phyloP scores from a whole-genome alignment of 2,113 vertebrate genomes.

The Hirundichthys speculiger region DNA sequence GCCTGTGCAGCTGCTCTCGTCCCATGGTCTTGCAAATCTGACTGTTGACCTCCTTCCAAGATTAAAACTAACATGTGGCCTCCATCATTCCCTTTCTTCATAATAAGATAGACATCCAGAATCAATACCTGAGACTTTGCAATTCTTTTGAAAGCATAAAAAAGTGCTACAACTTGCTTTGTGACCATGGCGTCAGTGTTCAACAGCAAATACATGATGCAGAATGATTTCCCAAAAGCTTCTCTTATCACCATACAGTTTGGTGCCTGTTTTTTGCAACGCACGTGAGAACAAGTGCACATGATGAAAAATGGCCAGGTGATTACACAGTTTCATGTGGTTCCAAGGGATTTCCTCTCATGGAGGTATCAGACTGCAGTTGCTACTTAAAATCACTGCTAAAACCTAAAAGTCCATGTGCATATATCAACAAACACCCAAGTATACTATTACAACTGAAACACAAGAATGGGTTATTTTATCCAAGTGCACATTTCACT shows the following conservation, averaged over 20 bases:
- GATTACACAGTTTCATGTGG: neutral
- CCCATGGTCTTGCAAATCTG: neutral
- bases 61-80: neutral
- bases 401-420: too few relatives aligned
- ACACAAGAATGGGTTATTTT: too few relatives aligned
- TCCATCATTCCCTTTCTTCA: neutral
- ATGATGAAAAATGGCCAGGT: slow-evolving; percentile 12
- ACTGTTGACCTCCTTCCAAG: neutral
- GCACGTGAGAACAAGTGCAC: slow-evolving; percentile 21
- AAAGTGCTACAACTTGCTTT: too few relatives aligned
- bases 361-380: too few relatives aligned
- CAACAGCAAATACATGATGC: slow-evolving; percentile 7
- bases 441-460: too few relatives aligned
- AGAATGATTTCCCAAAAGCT: slow-evolving; percentile 5
- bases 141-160: neutral
- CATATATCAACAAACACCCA: too few relatives aligned
- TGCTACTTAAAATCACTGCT: too few relatives aligned
- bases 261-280: slow-evolving; percentile 19
- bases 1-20: slow-evolving; percentile 31
- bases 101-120: neutral
- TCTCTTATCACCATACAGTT: neutral
- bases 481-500: too few relatives aligned
- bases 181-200: too few relatives aligned
- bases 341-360: slow-evolving; percentile 17
- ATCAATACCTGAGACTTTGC: neutral